These are phyloP conservation scores for Patella depressa DNA, from an alignment of 2,888 invertebrate species.

Conservation along the genomic window DNA sequence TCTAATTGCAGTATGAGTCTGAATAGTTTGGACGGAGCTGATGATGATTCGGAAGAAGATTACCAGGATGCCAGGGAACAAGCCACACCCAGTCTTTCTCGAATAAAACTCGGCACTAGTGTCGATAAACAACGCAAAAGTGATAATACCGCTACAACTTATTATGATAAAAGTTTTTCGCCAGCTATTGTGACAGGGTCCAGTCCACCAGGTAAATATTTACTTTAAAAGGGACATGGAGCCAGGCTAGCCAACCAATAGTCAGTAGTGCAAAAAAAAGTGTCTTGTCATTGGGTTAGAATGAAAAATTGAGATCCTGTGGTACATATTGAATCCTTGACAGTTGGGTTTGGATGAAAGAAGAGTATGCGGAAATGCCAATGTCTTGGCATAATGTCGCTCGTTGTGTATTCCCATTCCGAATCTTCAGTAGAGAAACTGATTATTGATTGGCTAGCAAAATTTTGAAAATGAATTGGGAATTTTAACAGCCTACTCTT, in stretches of 20 bases:
- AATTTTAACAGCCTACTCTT: too few species aligned
- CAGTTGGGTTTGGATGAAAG: too few species aligned
- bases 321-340: too few species aligned
- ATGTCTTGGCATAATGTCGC: too few species aligned
- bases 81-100: conserved; percentile 25
- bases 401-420: too few species aligned
- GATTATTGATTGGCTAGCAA: too few species aligned
- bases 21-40: conserved; percentile 54
- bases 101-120: conserved; percentile 21
- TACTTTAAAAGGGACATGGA: conserved; percentile 5
- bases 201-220: conserved; percentile 34
- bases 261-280: background rate
- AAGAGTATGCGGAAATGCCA: too few species aligned
- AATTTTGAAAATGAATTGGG: too few species aligned
- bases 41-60: conserved; percentile 55
- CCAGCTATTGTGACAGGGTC: conserved; percentile 37
- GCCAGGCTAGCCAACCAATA: background rate
- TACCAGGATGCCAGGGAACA: conserved; percentile 36
- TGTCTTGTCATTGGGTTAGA: too few species aligned
- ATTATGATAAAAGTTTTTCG: conserved; percentile 35
- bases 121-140: background rate
- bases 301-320: too few species aligned
- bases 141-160: background rate
- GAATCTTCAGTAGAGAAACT: too few species aligned
- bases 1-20: conserved; percentile 53